Evolutionary conservation across 2,113 vertebrate genomes (phyloP), one percentile per base, ranked within the genome.

Genomic region (Pao palembangensis): DNA sequence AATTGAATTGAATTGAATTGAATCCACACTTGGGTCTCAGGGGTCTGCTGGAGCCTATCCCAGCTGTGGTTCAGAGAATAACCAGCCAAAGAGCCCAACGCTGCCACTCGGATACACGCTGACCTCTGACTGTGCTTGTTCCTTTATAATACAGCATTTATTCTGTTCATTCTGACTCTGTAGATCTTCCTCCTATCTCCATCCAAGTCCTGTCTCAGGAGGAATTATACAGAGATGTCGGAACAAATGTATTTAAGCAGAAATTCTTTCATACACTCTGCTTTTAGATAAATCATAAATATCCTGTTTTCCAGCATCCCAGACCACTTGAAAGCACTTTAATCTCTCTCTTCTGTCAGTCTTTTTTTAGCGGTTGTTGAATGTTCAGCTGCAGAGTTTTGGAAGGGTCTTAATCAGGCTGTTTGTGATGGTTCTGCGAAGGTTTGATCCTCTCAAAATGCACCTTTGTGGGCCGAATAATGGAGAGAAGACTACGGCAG

Each of bases 51-150:
- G n/a, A n/a, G n/a, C n/a, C n/a, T n/a, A n/a, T n/a, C n/a, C n/a
- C n/a, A n/a, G n/a, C n/a, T n/a, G n/a, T 67, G 34, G 21, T 55
- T 51, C 56, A 11, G 66, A 50, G 82, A 67, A 72, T 73, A 78
- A 85, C 81, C 67, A 78, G 64, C 84, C 76, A 31, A 48, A 58
- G 72, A 81, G 55, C 23, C 7, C 48, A 15, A 57, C 44, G 20
- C n/a, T 55, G 19, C 60, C 15, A 52, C 34, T 59, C 59, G 6
- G 54, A 6, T 23, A 23, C 65, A 59, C 76, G 21, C 41, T 80
- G 76, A 81, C 83, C 83, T 86, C 78, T 48, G 63, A 78, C 78
- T 21, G 44, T 55, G 50, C 18, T 55, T n/a, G 66, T 60, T 15
- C 10, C 8, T 38, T 38, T 28, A 11, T 38, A 38, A 38, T 38